phyloP scores from a whole-genome alignment of 1,140 invertebrate species.

The Sinonovacula constricta region DNA sequence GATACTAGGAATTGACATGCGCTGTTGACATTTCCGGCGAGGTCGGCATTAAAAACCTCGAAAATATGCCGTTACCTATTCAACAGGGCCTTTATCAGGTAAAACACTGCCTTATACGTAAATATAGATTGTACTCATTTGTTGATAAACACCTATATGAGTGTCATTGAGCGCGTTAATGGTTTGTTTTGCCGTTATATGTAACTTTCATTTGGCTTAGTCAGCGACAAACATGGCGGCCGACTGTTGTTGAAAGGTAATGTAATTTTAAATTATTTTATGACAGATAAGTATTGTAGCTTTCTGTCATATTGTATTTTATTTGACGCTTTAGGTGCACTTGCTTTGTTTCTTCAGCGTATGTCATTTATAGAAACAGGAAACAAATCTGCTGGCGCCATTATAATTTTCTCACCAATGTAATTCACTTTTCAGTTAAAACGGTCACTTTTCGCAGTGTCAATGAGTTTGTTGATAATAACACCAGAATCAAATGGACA shows the following conservation, averaged over 20 bases:
- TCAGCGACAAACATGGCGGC: background rate
- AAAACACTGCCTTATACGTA: too few relatives aligned
- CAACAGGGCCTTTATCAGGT: conserved; percentile 71
- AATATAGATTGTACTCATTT: too few relatives aligned
- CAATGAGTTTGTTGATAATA: too few relatives aligned
- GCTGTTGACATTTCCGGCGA: background rate
- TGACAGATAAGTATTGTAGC: background rate
- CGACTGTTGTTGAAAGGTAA: background rate
- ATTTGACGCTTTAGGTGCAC: background rate
- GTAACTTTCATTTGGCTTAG: background rate
- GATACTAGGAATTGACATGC: too few relatives aligned
- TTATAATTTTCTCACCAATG: too few relatives aligned
- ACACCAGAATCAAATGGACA: too few relatives aligned
- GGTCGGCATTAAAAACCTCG: conserved; percentile 13
- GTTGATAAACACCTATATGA: background rate
- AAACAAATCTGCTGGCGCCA: background rate
- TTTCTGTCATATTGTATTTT: background rate
- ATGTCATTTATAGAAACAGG: too few relatives aligned
- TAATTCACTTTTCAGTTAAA: too few relatives aligned
- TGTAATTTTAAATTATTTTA: background rate
- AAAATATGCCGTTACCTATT: conserved; percentile 70
- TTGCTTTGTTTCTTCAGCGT: background rate
- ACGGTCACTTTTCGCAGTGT: too few relatives aligned
- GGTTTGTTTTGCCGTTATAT: background rate
- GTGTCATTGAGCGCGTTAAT: background rate